Conservation (phyloP, 2,113 vertebrate species). For the Okapia johnstoni region DNA sequence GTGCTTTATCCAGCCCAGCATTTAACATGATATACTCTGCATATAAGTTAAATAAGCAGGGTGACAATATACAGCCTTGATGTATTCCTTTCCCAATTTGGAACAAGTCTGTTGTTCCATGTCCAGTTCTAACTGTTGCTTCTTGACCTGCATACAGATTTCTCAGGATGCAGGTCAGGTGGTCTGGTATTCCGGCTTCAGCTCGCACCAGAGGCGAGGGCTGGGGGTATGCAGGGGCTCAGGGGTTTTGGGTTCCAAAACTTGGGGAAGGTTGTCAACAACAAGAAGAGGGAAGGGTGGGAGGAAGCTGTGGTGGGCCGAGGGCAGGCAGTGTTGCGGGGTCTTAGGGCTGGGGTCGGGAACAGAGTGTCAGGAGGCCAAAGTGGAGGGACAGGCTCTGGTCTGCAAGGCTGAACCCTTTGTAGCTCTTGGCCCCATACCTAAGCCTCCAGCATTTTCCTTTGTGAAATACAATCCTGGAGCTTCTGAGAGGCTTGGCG, state of each 20-base stretch:
- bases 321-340: neutral
- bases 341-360: neutral
- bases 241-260: neutral
- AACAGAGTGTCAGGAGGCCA: neutral
- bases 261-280: neutral
- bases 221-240: neutral
- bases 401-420: neutral
- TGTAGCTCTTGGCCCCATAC: neutral
- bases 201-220: fast-evolving
- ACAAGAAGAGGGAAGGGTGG: neutral
- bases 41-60: neutral
- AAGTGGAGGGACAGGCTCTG: neutral
- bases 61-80: neutral
- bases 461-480: neutral
- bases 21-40: neutral
- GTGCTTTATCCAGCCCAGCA: neutral
- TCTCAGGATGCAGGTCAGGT: neutral
- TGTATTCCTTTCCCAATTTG: neutral
- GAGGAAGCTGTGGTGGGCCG: too few relatives aligned
- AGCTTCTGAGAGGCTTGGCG: neutral
- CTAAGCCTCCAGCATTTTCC: neutral
- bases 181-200: conserved; percentile 29
- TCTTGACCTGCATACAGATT: neutral
- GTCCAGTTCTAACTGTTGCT: neutral
- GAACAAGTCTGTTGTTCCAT: neutral